phyloP scores from a whole-genome alignment of 2,113 vertebrate species.

The Strigops habroptila region DNA sequence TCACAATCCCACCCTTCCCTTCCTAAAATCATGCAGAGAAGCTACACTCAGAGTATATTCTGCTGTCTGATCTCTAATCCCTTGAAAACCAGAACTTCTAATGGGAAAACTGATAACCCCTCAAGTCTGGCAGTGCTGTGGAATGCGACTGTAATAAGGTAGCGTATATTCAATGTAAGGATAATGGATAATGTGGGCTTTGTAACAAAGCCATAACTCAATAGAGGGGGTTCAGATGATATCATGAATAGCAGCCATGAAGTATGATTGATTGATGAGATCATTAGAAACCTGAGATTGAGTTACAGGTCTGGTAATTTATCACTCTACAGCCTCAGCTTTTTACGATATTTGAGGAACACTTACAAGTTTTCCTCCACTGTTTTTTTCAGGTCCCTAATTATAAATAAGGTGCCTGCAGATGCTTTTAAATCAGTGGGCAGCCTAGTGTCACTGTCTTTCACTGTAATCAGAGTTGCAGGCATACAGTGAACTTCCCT shows the following conservation, averaged over 20 bases:
- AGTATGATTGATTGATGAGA: slow-evolving; percentile 59
- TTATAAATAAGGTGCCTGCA: slow-evolving; percentile 30
- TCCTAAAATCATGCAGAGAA: not conserved
- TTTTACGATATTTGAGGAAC: slow-evolving; percentile 31
- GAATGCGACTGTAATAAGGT: not conserved
- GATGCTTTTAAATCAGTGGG: slow-evolving; percentile 39
- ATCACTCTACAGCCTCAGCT: not conserved
- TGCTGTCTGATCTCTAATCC: not conserved
- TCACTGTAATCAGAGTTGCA: slow-evolving; percentile 46
- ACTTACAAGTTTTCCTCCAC: not conserved
- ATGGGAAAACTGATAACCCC: not conserved
- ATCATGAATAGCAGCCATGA: not conserved
- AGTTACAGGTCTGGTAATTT: slow-evolving; percentile 45
- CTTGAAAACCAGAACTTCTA: not conserved
- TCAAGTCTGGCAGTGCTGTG: not conserved
- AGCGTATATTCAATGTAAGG: not conserved
- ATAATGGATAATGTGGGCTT: slow-evolving; percentile 32
- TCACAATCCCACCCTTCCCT: not conserved
- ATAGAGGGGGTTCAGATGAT: not conserved
- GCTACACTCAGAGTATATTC: not conserved
- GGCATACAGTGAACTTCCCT: slow-evolving; percentile 10
- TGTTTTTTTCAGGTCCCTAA: not conserved
- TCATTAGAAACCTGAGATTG: slow-evolving; percentile 48
- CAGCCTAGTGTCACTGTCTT: slow-evolving; percentile 12
- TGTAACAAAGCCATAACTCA: slow-evolving; percentile 52